Conservation (phyloP, 1,140 invertebrate species). For the Centruroides vittatus region DNA sequence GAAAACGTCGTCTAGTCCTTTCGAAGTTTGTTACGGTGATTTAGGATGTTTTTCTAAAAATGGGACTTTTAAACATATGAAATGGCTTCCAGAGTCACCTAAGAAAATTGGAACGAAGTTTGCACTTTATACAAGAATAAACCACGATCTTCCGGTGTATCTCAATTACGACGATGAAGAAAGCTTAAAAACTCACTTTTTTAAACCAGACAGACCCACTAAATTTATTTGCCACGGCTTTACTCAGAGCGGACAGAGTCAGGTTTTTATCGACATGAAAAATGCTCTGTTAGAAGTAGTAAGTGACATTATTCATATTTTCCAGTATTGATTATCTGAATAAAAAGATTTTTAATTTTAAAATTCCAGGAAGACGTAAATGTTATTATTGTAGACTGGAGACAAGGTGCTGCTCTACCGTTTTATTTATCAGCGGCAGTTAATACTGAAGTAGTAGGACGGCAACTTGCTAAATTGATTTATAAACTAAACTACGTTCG, state of each 20-base stretch:
- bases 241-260: constrained; percentile 68
- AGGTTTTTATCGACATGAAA: constrained; percentile 85
- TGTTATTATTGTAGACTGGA: constrained; percentile 17
- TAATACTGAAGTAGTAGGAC: constrained; percentile 15
- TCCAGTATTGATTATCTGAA: not conserved
- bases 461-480: constrained; percentile 3
- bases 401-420: constrained; percentile 10
- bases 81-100: constrained; percentile 55
- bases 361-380: constrained; percentile 4
- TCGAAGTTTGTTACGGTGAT: constrained; percentile 64
- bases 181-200: not conserved
- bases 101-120: constrained; percentile 55
- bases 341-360: not conserved
- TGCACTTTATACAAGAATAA: constrained; percentile 32
- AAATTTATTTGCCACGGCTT: constrained; percentile 90
- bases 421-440: constrained; percentile 12
- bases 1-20: not conserved
- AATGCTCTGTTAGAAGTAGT: constrained; percentile 72
- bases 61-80: constrained; percentile 76
- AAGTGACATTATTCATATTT: constrained; percentile 24
- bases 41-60: constrained; percentile 84
- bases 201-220: constrained; percentile 22
- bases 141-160: constrained; percentile 21
- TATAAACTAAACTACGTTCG: not conserved
- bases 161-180: constrained; percentile 22